Percentiles rank a stretch among this genome's conserved stretches.
Evolutionary conservation across 1,140 invertebrate genomes (phyloP).

Genomic region (Teleopsis dalmanni): DNA sequence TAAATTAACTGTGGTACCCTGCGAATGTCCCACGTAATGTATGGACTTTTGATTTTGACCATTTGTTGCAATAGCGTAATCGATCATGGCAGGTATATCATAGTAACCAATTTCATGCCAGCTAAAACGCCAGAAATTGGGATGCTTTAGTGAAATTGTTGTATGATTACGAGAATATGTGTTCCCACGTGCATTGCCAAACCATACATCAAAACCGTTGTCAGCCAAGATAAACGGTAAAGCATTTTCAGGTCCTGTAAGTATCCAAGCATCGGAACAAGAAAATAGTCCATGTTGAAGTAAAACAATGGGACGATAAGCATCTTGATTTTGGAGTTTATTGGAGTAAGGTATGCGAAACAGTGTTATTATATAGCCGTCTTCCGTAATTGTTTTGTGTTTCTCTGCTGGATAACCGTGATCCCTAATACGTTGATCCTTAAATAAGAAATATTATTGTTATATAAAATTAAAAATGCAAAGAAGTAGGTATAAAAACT

Average conservation of each 20-base stretch:
- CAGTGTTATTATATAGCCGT: constrained; percentile 47
- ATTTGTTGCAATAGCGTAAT: constrained; percentile 51
- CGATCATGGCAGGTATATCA: constrained; percentile 52
- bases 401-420: constrained; percentile 51
- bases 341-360: constrained; percentile 44
- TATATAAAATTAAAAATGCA: background rate
- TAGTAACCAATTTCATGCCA: constrained; percentile 57
- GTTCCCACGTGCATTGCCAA: constrained; percentile 60
- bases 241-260: constrained; percentile 55
- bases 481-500: background rate
- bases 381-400: constrained; percentile 40
- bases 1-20: constrained; percentile 52
- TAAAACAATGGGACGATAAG: constrained; percentile 24
- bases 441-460: background rate
- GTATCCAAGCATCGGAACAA: constrained; percentile 58
- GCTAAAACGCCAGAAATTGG: constrained; percentile 36
- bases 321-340: constrained; percentile 1
- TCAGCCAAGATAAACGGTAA: constrained; percentile 56
- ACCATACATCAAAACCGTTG: constrained; percentile 59
- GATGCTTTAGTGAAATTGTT: constrained; percentile 24
- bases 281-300: constrained; percentile 61
- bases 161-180: constrained; percentile 52
- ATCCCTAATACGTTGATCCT: constrained; percentile 30
- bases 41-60: constrained; percentile 45
- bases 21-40: constrained; percentile 59